phyloP scores from a whole-genome alignment of 2,113 vertebrate genomes.

The Podarcis muralis region DNA sequence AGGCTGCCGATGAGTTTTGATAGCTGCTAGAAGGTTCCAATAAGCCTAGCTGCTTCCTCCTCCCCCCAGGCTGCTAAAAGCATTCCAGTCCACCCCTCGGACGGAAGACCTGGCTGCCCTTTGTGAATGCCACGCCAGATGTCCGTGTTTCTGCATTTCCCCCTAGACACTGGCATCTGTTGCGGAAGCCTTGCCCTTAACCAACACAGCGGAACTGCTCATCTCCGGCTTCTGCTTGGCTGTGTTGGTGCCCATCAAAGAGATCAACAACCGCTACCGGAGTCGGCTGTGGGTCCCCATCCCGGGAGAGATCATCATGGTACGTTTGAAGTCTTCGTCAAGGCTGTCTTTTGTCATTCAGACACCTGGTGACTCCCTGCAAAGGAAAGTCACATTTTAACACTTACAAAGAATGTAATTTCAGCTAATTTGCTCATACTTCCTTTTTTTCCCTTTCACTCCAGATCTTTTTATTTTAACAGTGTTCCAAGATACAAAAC shows the following conservation, averaged over 20 bases:
- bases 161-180: constrained; percentile 85
- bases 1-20: background rate
- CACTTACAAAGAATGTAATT: background rate
- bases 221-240: constrained; percentile 87
- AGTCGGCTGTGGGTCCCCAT: constrained; percentile 84
- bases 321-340: constrained; percentile 38
- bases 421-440: background rate
- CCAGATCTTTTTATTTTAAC: too few species aligned
- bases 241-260: constrained; percentile 86
- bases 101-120: background rate
- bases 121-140: background rate
- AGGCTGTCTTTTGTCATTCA: background rate
- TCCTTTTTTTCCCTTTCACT: too few species aligned
- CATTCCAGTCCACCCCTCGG: background rate
- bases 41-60: background rate
- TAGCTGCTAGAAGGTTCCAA: background rate
- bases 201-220: constrained; percentile 83
- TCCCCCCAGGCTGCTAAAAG: background rate
- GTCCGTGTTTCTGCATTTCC: background rate
- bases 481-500: too few species aligned
- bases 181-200: constrained; percentile 81
- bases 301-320: constrained; percentile 88
- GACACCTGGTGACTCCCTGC: background rate
- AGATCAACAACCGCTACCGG: constrained; percentile 86
- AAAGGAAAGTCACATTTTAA: background rate